Evolutionary conservation across 35 echinoderm and acorn worm genomes (phyloP).

Genomic region (Eucidaris tribuloides): DNA sequence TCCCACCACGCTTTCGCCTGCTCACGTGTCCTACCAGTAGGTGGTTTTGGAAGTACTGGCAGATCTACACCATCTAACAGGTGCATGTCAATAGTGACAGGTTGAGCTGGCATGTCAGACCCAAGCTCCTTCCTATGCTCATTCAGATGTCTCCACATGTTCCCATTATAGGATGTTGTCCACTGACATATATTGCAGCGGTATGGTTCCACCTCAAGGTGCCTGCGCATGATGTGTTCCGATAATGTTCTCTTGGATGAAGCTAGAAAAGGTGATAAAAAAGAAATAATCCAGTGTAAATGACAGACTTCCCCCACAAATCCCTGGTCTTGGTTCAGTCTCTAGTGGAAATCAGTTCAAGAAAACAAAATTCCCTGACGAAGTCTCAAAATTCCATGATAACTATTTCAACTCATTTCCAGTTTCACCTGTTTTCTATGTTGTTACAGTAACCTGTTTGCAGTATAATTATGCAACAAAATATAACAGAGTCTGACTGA

Average conservation of each 20-base stretch:
- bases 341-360: too few relatives aligned
- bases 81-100: neutral
- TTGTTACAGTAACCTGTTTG: too few relatives aligned
- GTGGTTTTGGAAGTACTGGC: constrained; percentile 1
- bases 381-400: too few relatives aligned
- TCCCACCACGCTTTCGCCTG: too few relatives aligned
- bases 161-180: constrained; percentile 73
- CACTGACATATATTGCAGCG: constrained; percentile 55
- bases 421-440: too few relatives aligned
- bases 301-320: too few relatives aligned
- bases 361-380: too few relatives aligned
- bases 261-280: constrained; percentile 29
- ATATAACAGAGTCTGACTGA: too few relatives aligned
- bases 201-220: constrained; percentile 51
- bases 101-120: neutral
- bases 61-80: neutral
- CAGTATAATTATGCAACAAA: too few relatives aligned
- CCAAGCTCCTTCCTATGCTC: constrained; percentile 44
- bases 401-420: too few relatives aligned
- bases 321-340: too few relatives aligned
- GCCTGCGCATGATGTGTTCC: constrained; percentile 73
- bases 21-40: neutral
- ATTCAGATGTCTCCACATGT: constrained; percentile 81
- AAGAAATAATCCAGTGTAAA: too few relatives aligned
- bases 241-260: constrained; percentile 71